Conservation (phyloP, 2,888 invertebrate genomes). For the Tribolium freemani region DNA sequence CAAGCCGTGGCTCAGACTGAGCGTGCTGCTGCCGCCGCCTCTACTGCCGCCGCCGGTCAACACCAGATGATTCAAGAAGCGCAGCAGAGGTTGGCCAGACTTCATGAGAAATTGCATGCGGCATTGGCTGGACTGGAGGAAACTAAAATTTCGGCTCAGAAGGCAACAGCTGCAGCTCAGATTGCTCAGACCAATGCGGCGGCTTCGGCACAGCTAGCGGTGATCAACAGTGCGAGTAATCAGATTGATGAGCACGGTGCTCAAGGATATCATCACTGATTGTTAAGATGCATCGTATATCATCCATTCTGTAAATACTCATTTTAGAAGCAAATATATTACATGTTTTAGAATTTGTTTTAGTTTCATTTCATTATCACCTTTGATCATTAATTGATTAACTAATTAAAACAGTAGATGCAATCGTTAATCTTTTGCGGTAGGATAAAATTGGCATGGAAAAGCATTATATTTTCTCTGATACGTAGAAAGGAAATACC, state of each 20-base stretch:
- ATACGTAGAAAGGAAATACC: no score
- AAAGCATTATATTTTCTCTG: no score
- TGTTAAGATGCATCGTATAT: not conserved
- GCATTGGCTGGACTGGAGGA: constrained; percentile 79
- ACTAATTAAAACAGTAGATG: no score
- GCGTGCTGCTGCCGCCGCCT: constrained; percentile 77
- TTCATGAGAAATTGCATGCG: constrained; percentile 77
- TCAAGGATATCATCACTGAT: not conserved
- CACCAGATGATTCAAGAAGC: constrained; percentile 81
- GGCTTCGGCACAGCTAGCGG: constrained; percentile 72
- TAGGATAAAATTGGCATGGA: no score
- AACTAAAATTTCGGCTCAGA: constrained; percentile 77
- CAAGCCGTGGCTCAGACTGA: constrained; percentile 78
- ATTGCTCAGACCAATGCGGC: constrained; percentile 80
- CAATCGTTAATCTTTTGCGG: no score
- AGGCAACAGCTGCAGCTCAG: constrained; percentile 76
- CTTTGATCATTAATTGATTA: no score
- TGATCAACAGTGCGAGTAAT: not conserved
- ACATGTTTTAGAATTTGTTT: no score
- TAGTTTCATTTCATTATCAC: no score
- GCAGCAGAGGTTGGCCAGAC: constrained; percentile 74
- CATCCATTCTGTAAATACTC: constrained; percentile 4
- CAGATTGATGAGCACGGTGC: constrained; percentile 6
- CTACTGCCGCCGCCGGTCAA: constrained; percentile 79
- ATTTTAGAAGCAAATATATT: not conserved